Conservation (phyloP, 2,888 invertebrate genomes). For the Sesia apiformis region DNA sequence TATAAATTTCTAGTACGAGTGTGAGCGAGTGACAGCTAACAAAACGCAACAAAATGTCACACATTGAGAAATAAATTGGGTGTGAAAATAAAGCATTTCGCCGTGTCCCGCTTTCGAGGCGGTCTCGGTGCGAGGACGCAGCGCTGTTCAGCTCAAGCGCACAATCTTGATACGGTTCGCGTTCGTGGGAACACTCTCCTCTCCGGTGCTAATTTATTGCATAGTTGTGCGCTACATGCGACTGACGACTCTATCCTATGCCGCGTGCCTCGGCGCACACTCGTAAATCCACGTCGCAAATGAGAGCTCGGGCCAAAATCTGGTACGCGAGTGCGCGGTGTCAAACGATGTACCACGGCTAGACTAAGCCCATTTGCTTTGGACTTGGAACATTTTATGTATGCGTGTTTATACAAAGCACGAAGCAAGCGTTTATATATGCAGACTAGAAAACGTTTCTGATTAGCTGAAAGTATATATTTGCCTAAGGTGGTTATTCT, state of each 20-base stretch:
- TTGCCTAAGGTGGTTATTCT: neutral
- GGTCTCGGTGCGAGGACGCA: constrained; percentile 30
- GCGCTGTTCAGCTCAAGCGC: constrained; percentile 32
- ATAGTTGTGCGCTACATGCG: constrained; percentile 54
- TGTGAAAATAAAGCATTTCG: constrained; percentile 62
- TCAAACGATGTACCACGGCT: constrained; percentile 18
- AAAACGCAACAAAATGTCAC: constrained; percentile 62
- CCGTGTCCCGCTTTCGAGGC: constrained; percentile 34
- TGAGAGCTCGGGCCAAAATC: constrained; percentile 18
- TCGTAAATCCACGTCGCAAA: constrained; percentile 30
- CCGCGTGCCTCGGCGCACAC: constrained; percentile 30
- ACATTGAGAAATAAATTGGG: constrained; percentile 50
- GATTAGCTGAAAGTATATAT: neutral
- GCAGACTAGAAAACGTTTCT: neutral
- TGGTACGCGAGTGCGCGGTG: constrained; percentile 18
- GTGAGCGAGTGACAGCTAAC: constrained; percentile 52
- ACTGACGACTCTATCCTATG: constrained; percentile 71
- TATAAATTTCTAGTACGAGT: neutral
- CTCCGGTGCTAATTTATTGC: constrained; percentile 60
- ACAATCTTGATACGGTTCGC: constrained; percentile 64
- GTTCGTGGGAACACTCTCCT: constrained; percentile 63
- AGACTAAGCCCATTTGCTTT: neutral
- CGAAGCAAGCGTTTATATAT: neutral
- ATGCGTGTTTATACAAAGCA: neutral
- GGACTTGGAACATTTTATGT: neutral